Evolutionary conservation across 2,113 vertebrate genomes (phyloP), one percentile per base, ranked within the genome.

Genomic region (Hirundichthys speculiger): DNA sequence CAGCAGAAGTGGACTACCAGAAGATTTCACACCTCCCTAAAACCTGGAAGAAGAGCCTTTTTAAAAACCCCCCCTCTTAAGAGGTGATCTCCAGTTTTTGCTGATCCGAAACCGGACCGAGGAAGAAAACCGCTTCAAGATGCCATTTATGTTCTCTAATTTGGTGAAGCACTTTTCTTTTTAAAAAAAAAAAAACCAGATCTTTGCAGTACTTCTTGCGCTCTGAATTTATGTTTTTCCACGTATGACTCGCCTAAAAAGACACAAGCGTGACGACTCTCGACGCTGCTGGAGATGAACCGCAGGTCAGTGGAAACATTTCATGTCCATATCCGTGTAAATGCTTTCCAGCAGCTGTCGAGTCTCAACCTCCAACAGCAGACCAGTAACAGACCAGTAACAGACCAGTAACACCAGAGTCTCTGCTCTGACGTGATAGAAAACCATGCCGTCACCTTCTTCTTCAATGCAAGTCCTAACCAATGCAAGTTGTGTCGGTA

Each of bases 91-190:
- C 21, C 2, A 45, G 13, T 18, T 13, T 66, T 41, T 13, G 13
- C 12, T 46, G 13, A 42, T 22, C 57, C 67, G 1, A 41, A 11
- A 38, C 42, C 56, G 22, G 18, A 55, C 42, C 21, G 39, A 82
- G 70, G 80, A 80, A 69, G 80, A 75, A 83, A 73, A 54, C 5
- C 0, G 20, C 62, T 66, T 75, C 2, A 18, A 48, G 74, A 62
- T 13, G 15, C 24, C 51, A 50, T 61, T 54, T 54, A 8, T 76
- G 46, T 19, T 48, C 14, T 0, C 7, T 5, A 13, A 4, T 61
- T 6, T 43, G 21, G 3, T 76, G 8, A 73, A 49, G 38, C 50
- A 39, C 42, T 19, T 27, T 58, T 43, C 3, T 30, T n/a, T n/a
- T n/a, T n/a, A n/a, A n/a, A n/a, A n/a, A n/a, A n/a, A n/a, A n/a